phyloP scores from a whole-genome alignment of 2,797 vertebrate species.

The Enteromius afrohamiltoni region DNA sequence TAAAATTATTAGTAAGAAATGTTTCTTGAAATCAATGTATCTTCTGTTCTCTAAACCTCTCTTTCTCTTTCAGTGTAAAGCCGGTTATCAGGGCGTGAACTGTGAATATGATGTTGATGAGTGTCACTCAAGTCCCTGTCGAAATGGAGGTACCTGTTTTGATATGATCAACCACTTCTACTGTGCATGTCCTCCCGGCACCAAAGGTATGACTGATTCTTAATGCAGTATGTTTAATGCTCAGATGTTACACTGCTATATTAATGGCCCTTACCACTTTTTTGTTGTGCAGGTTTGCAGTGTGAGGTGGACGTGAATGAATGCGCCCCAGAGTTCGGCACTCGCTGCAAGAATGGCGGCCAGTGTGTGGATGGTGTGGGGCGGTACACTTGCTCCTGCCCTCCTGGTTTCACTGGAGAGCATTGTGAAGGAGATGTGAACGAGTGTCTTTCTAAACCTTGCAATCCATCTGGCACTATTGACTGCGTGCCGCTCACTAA shows the following conservation, averaged over 20 bases:
- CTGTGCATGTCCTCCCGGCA: constrained; percentile 90
- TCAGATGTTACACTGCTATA: neutral
- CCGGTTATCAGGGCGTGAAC: constrained; percentile 92
- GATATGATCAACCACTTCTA: constrained; percentile 90
- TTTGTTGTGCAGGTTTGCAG: constrained; percentile 68
- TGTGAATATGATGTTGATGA: constrained; percentile 93
- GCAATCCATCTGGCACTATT: constrained; percentile 82
- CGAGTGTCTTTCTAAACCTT: constrained; percentile 87
- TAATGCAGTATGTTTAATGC: neutral
- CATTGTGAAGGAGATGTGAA: constrained; percentile 93
- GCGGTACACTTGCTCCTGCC: constrained; percentile 85
- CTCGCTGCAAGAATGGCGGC: constrained; percentile 78
- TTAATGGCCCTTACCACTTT: neutral
- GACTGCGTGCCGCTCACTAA: constrained; percentile 89
- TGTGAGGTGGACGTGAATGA: constrained; percentile 81
- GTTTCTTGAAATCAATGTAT: neutral
- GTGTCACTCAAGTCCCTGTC: constrained; percentile 90
- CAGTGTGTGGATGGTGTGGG: constrained; percentile 87
- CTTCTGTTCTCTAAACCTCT: constrained; percentile 9
- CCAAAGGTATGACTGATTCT: constrained; percentile 78
- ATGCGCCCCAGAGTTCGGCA: constrained; percentile 73
- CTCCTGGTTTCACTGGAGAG: constrained; percentile 87
- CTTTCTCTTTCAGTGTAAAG: constrained; percentile 80
- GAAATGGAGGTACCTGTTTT: constrained; percentile 88
- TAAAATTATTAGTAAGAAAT: neutral